These are phyloP conservation scores for Ataeniobius toweri DNA, from an alignment of 2,797 vertebrate genomes.

Conservation along the genomic window DNA sequence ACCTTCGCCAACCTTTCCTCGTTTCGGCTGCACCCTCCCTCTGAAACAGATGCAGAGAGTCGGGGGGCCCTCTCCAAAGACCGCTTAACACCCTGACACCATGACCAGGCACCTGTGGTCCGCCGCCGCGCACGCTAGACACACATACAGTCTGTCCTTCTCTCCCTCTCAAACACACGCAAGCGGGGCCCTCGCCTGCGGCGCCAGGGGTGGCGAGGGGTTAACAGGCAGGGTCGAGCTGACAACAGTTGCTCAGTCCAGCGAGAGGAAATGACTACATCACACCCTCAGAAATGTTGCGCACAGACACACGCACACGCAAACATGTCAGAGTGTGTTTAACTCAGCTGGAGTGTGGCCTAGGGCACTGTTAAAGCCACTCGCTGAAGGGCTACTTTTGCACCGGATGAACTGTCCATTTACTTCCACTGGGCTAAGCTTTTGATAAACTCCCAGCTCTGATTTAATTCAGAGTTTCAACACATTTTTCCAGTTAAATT, in stretches of 20 bases:
- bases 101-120: slow-evolving; percentile 77
- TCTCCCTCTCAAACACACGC: slow-evolving; percentile 66
- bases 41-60: slow-evolving; percentile 78
- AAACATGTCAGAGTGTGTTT: slow-evolving; percentile 68
- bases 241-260: slow-evolving; percentile 86
- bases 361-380: slow-evolving; percentile 68
- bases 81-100: slow-evolving; percentile 82
- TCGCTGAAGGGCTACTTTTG: slow-evolving; percentile 47
- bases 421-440: slow-evolving; percentile 46
- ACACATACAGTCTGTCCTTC: slow-evolving; percentile 55
- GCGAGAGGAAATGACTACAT: slow-evolving; percentile 85
- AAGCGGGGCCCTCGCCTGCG: slow-evolving; percentile 82
- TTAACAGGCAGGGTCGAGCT: slow-evolving; percentile 89
- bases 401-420: slow-evolving; percentile 64
- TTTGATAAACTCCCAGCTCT: slow-evolving; percentile 53
- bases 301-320: slow-evolving; percentile 33
- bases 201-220: slow-evolving; percentile 82
- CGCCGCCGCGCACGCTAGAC: slow-evolving; percentile 56
- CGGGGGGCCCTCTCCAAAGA: slow-evolving; percentile 72
- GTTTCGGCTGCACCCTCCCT: slow-evolving; percentile 70
- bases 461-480: not conserved
- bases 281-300: slow-evolving; percentile 68
- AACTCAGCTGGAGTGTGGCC: slow-evolving; percentile 71
- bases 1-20: slow-evolving; percentile 82
- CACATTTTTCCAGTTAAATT: not conserved